These are phyloP conservation scores for Gisinianus flammeolus DNA, from an alignment of 2,888 invertebrate species.

Conservation along the genomic window DNA sequence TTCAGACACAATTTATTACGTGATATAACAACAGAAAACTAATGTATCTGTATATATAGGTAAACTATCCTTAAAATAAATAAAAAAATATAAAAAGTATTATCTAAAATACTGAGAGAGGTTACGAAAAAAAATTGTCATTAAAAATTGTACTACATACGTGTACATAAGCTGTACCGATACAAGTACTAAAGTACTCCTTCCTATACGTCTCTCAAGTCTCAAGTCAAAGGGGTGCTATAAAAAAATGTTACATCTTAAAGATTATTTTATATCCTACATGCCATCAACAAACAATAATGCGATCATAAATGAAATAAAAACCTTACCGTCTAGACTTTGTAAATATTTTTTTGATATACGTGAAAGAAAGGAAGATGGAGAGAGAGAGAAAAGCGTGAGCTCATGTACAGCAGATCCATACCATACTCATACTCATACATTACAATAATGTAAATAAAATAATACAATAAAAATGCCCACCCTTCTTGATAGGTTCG, in stretches of 20 bases:
- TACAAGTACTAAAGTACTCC: no score
- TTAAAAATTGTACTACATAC: neutral
- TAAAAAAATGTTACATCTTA: neutral
- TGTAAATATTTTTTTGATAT: neutral
- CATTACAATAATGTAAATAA: conserved; percentile 16
- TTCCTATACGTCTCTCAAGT: no score
- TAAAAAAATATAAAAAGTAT: no score
- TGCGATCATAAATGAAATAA: conserved; percentile 25
- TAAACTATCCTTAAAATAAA: no score
- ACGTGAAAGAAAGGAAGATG: neutral
- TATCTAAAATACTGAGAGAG: no score
- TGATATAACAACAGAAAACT: no score
- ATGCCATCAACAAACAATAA: conserved; percentile 24
- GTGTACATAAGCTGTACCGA: no score
- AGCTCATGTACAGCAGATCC: neutral
- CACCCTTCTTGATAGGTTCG: conserved; percentile 26
- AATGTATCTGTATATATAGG: no score
- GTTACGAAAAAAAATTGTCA: neutral
- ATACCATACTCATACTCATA: neutral
- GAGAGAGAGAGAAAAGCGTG: neutral
- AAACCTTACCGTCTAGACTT: neutral
- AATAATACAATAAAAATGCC: conserved; percentile 32
- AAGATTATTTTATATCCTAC: neutral
- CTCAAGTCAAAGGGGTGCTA: neutral
- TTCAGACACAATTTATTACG: no score